Evolutionary conservation across 1,140 invertebrate species (phyloP), one percentile per base, ranked within the genome.

Genomic region (Anastatus disparis): DNA sequence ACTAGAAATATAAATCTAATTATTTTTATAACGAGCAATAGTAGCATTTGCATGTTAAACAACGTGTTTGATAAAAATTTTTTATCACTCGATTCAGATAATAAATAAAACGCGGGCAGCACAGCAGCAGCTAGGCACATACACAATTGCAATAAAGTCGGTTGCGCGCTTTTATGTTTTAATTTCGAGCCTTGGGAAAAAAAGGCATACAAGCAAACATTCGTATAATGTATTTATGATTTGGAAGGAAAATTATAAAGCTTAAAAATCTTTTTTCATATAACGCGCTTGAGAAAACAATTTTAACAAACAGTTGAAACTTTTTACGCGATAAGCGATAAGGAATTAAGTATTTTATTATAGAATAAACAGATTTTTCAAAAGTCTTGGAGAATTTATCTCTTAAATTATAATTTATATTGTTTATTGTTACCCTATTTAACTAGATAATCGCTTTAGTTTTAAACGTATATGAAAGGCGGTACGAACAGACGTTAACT

Each of bases 211-310:
- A 31, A 38, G 3, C 31, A 20, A 40, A 52, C 27, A 6, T n/a
- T n/a, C n/a, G n/a, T n/a, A n/a, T n/a, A n/a, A n/a, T n/a, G n/a
- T 29, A 68, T 68, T 68, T 68, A 68, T 27, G 65, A 59, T 58
- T 58, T 27, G 31, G 22, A 26, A 29, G 24, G 52, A 68, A n/a
- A n/a, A 68, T 68, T 22, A n/a, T n/a, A 50, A 50, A 44, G 29
- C n/a, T 4, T n/a, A 29, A 68, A 48, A 59, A 68, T 59, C 44
- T 24, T 44, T 67, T 42, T 38, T 58, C 31, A 50, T 38, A 56
- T 55, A 27, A 38, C 46, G 17, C 22, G 17, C 44, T 10, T 53
- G 12, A 27, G 20, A 26, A 55, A 55, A 55, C 50, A 55, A 24
- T n/a, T 7, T 50, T 0, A 22, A 22, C 9, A 66, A 66, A 67